Base-by-base conservation (phyloP, 2,888 invertebrate genomes). In the Macaria liturata region DNA sequence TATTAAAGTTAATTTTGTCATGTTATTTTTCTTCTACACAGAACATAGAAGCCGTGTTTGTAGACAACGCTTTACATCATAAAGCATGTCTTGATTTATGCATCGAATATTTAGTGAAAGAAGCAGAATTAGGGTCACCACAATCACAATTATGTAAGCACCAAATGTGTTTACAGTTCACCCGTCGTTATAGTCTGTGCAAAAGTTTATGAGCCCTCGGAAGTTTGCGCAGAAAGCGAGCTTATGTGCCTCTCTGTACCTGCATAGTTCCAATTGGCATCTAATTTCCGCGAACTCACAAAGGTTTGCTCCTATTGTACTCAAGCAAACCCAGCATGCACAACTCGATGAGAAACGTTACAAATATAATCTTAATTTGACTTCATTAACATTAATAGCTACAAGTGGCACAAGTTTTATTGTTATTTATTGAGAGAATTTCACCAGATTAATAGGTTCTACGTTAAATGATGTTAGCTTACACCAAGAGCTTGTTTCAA, bases 131-230 rank as follows among this genome's bases (percentile, higher is more conserved):
- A 86, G 86, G 86, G 86, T 86, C 88, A 87, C 86, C 67, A 68
- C 70, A 73, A 86, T 86, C 85, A 86, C 82, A 84, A 76, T 70
- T n/a, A 69, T 72, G 73, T 72, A 75, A 86, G 86, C 86, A 88
- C 88, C 86, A 81, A 81, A 74, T 74, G 75, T 75, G 76, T 79
- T 74, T 71, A 70, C 48, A 55, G 65, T 63, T 49, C 46, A 62
- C 59, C 62, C 57, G 51, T 64, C 68, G 58, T 20, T 20, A 20
- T 20, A 20, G 20, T 20, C 20, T 20, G 20, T 20, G 20, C 20
- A 20, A 20, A 20, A 20, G 20, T 20, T 20, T 20, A 20, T 20
- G 20, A 20, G 20, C 2, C 20, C 20, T 20, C 20, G 20, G 2
- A 20, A 20, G 20, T 20, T 20, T 20, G 20, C 20, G 20, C 20